Base-by-base conservation (phyloP, 2,797 vertebrate species). In the Pelochelys cantorii region DNA sequence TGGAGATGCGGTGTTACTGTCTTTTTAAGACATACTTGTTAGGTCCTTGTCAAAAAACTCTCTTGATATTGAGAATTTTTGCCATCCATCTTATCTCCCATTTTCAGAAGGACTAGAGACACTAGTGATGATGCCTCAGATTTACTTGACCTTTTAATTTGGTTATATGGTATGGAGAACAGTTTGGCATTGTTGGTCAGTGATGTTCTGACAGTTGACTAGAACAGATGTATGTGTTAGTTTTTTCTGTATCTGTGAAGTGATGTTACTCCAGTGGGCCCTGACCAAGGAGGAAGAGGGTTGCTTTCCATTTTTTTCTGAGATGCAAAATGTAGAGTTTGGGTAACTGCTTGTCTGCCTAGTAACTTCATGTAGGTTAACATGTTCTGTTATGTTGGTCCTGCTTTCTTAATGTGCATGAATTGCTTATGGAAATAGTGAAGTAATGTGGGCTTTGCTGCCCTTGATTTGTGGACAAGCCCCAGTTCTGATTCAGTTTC, bases 321-420 rank as follows among this genome's bases (percentile, higher is more conserved):
- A 84, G 29, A 27, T 7, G 10, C 18, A 62, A 56, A n/a, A n/a
- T 4, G 2, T 5, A 22, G 1, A 0, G 0, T 71, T 56, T 55
- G 83, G 29, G 9, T 83, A 18, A 68, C 74, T 80, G n/a, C 52
- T 77, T 68, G 14, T 12, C 57, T 85, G 54, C 14, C 10, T 52
- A 79, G 42, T 5, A 0, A 22, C 75, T 90, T 20, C 59, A 3
- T 5, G 60, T 48, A 5, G 27, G 71, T 65, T 68, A 81, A 14
- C 27, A 20, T 0, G 53, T 77, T 78, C 11, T 80, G 29, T 84
- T 17, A 42, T 11, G 17, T 62, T 86, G 48, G 15, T 84, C 65
- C 20, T 81, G 13, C 59, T 85, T 68, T 81, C 88, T 81, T 11
- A 12, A 57, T 54, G 54, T 48, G 11, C 34, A 74, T 31, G 59